A percentile compares a stretch with the other conserved stretches of the same genome.
phyloP scores from a whole-genome alignment of 2,888 invertebrate genomes.

The Eulithis testata region DNA sequence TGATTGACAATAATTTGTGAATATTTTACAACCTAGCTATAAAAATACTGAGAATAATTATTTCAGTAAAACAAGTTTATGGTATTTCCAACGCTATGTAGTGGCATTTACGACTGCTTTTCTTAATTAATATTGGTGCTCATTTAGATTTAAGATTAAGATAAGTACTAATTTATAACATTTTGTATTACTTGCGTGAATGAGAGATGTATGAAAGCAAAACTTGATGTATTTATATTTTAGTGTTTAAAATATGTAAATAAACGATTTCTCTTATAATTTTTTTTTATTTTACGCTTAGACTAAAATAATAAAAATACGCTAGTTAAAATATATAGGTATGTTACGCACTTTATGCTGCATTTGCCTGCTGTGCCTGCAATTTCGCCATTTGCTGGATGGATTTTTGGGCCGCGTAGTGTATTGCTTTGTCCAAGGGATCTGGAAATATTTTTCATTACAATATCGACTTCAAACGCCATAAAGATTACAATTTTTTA shows the following conservation, averaged over 20 bases:
- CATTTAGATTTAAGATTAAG: slow-evolving; percentile 56
- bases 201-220: slow-evolving; percentile 38
- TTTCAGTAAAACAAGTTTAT: neutral
- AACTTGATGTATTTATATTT: slow-evolving; percentile 65
- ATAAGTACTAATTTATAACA: slow-evolving; percentile 41
- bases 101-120: slow-evolving; percentile 36
- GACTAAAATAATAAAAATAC: slow-evolving; percentile 10
- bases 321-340: slow-evolving; percentile 5
- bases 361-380: slow-evolving; percentile 62
- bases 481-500: neutral
- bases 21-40: no score
- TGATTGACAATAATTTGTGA: neutral
- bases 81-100: slow-evolving; percentile 2
- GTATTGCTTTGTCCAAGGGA: slow-evolving; percentile 90
- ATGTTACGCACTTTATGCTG: slow-evolving; percentile 51
- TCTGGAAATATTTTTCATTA: slow-evolving; percentile 76
- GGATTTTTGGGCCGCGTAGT: slow-evolving; percentile 90
- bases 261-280: slow-evolving; percentile 64
- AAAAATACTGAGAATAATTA: neutral
- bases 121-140: slow-evolving; percentile 54
- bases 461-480: neutral
- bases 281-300: slow-evolving; percentile 43
- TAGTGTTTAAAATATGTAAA: slow-evolving; percentile 75
- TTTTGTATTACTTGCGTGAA: slow-evolving; percentile 39
- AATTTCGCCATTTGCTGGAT: slow-evolving; percentile 83